Evolutionary conservation across 2,888 invertebrate species (phyloP).

Genomic region (Aspidiotus rigidus): DNA sequence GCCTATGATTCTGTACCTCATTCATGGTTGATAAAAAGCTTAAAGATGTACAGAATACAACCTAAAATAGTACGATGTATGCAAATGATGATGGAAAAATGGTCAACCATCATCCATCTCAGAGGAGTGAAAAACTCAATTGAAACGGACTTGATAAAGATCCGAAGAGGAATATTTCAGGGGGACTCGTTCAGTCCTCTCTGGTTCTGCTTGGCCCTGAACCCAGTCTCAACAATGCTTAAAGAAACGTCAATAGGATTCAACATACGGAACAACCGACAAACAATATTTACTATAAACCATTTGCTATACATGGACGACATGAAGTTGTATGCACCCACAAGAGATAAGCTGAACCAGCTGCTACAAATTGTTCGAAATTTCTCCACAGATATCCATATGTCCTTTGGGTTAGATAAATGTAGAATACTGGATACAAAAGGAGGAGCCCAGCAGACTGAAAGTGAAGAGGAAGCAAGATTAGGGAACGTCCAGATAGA

Average conservation of each 20-base stretch:
- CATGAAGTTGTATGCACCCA: slow-evolving; percentile 35
- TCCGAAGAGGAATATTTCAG: neutral
- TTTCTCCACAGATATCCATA: slow-evolving; percentile 34
- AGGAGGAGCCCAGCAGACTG: slow-evolving; percentile 18
- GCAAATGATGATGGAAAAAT: neutral
- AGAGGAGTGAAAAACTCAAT: neutral
- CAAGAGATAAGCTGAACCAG: slow-evolving; percentile 8
- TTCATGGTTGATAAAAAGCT: neutral
- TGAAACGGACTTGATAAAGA: neutral
- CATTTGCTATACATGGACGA: slow-evolving; percentile 38
- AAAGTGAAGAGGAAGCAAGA: neutral
- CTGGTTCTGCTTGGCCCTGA: neutral
- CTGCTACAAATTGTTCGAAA: slow-evolving; percentile 25
- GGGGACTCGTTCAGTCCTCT: slow-evolving; percentile 1
- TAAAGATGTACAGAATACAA: neutral
- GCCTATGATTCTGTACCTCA: slow-evolving; percentile 11
- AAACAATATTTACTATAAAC: slow-evolving; percentile 18
- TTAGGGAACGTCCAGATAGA: slow-evolving; percentile 21
- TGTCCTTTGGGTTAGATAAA: slow-evolving; percentile 37
- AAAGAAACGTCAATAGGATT: slow-evolving; percentile 12
- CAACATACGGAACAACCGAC: slow-evolving; percentile 9
- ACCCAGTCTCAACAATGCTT: neutral
- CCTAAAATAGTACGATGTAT: neutral
- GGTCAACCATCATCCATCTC: neutral
- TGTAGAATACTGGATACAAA: slow-evolving; percentile 31